A percentile compares a stretch with the other conserved stretches of the same genome.
Evolutionary conservation across 1,140 invertebrate species (phyloP).

Genomic region (Hycleus cichorii): DNA sequence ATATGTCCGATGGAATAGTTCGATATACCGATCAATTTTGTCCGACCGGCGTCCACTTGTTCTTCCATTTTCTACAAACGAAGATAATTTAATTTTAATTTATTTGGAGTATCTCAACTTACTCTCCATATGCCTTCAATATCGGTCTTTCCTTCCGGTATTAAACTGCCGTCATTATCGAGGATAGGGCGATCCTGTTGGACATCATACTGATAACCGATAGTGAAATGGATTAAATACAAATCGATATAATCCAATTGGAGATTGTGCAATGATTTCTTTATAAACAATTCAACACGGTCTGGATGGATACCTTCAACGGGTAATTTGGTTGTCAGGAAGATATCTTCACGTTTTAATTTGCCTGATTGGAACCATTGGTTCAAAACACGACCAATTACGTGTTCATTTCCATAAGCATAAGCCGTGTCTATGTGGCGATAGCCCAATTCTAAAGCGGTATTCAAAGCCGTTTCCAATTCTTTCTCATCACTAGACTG

Average conservation of each 20-base stretch:
- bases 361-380: slow-evolving; percentile 63
- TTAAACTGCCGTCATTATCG: slow-evolving; percentile 44
- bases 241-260: slow-evolving; percentile 24
- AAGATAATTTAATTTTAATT: slow-evolving; percentile 19
- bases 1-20: slow-evolving; percentile 72
- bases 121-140: slow-evolving; percentile 65
- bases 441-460: slow-evolving; percentile 58
- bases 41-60: slow-evolving; percentile 53
- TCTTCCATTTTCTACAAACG: slow-evolving; percentile 59
- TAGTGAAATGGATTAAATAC: slow-evolving; percentile 23
- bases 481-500: slow-evolving; percentile 46
- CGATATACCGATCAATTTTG: slow-evolving; percentile 66
- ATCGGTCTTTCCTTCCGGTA: slow-evolving; percentile 57
- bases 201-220: slow-evolving; percentile 2
- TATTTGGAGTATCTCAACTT: slow-evolving; percentile 26
- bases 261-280: slow-evolving; percentile 22
- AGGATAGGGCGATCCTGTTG: not conserved
- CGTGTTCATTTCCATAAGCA: slow-evolving; percentile 71
- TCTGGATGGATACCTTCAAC: slow-evolving; percentile 45
- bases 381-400: slow-evolving; percentile 66
- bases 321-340: slow-evolving; percentile 71
- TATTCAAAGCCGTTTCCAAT: slow-evolving; percentile 57
- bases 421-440: slow-evolving; percentile 63
- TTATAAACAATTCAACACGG: slow-evolving; percentile 22
- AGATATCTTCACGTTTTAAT: slow-evolving; percentile 66